These are phyloP conservation scores for Polydrusus tereticollis DNA, from an alignment of 2,888 invertebrate genomes.

Conservation along the genomic window DNA sequence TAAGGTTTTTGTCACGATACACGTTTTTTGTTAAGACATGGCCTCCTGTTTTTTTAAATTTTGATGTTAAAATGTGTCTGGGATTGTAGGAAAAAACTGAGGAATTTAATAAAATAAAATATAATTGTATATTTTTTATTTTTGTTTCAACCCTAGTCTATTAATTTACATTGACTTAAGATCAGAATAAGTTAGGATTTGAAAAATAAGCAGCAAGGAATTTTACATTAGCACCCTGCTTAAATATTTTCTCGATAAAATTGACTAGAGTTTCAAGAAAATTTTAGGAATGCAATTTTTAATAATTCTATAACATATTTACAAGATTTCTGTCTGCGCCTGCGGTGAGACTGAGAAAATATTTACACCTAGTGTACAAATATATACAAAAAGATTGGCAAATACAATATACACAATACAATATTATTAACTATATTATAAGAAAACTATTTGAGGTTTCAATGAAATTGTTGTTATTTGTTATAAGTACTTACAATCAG, in stretches of 20 bases:
- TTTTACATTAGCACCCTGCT: constrained; percentile 29
- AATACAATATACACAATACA: constrained; percentile 23
- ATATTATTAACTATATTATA: constrained; percentile 1
- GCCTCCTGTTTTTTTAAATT: no score
- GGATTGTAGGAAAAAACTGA: no score
- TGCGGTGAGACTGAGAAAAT: constrained; percentile 25
- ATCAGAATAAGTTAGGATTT: constrained; percentile 60
- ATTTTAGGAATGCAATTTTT: constrained; percentile 64
- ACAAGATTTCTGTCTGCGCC: constrained; percentile 15
- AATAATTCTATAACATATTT: constrained; percentile 60
- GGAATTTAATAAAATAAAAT: neutral
- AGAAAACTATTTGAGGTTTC: constrained; percentile 13
- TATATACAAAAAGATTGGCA: constrained; percentile 38
- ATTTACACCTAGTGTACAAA: constrained; percentile 35
- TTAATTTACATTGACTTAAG: constrained; percentile 64
- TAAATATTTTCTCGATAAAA: constrained; percentile 53
- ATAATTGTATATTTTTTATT: constrained; percentile 36
- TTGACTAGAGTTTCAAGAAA: constrained; percentile 65
- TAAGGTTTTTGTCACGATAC: no score
- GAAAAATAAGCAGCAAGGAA: constrained; percentile 53
- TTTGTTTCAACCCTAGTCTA: constrained; percentile 62
- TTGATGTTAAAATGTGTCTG: no score
- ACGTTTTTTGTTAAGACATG: no score
- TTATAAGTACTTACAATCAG: neutral
- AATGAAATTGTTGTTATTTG: neutral